Evolutionary conservation across 2,888 invertebrate genomes (phyloP).

Genomic region (Thereva nobilitata): DNA sequence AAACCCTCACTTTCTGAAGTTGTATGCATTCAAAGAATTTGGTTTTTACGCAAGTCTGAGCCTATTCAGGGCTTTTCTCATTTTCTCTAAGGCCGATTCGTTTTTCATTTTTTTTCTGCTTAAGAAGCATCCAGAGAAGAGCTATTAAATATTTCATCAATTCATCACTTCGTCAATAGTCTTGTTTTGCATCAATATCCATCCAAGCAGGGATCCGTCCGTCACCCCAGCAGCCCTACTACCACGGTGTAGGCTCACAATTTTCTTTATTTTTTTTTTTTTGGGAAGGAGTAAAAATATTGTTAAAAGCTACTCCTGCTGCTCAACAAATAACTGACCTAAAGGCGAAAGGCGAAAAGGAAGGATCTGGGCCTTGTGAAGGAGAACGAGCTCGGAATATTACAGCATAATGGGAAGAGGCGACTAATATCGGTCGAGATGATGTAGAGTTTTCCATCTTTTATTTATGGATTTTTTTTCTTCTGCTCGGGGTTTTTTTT

Average conservation of each 20-base stretch:
- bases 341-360: no score
- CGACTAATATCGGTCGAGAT: constrained; percentile 10
- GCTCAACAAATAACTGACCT: no score
- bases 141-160: constrained; percentile 21
- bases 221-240: no score
- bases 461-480: constrained; percentile 5
- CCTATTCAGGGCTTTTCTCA: constrained; percentile 12
- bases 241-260: no score
- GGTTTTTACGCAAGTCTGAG: no score
- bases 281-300: no score
- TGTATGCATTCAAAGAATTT: no score
- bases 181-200: constrained; percentile 5
- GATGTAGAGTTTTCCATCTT: constrained; percentile 7
- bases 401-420: neutral
- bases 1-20: no score
- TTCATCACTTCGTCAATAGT: constrained; percentile 20
- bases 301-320: no score
- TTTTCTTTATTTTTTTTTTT: no score
- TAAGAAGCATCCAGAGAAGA: neutral
- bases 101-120: constrained; percentile 5
- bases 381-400: neutral
- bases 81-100: constrained; percentile 10
- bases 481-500: no score
- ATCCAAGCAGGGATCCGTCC: neutral
- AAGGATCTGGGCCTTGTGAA: no score